A percentile compares a stretch with the other conserved stretches of the same genome.
Evolutionary conservation across 2,113 vertebrate species (phyloP).

Genomic region (Peromyscus leucopus): DNA sequence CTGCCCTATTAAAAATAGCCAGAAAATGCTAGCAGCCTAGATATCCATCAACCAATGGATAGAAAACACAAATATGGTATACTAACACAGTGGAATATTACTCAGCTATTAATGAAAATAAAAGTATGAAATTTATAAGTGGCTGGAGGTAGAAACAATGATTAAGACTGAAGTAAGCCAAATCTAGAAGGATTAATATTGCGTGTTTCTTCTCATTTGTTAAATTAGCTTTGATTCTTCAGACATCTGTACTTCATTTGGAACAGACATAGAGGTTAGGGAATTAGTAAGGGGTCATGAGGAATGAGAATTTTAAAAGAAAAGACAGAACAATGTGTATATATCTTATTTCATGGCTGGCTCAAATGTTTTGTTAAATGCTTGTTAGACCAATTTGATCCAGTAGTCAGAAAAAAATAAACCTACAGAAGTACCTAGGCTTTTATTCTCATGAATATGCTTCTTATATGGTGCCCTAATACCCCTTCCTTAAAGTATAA

Average conservation of each 20-base stretch:
- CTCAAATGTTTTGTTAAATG: neutral
- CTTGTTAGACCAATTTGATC: neutral
- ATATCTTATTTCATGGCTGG: neutral
- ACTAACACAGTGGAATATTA: neutral
- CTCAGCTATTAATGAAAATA: neutral
- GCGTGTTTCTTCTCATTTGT: neutral
- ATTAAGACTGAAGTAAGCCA: no score
- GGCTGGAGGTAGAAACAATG: neutral
- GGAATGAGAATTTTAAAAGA: no score
- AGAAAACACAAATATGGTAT: neutral
- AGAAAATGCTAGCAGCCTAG: neutral
- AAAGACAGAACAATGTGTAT: neutral
- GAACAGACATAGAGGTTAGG: neutral
- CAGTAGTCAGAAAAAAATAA: constrained; percentile 1
- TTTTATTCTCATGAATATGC: neutral
- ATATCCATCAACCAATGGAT: no score
- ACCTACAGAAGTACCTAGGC: neutral
- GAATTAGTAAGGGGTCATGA: neutral
- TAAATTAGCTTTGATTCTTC: neutral
- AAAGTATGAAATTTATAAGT: neutral
- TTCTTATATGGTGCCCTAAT: neutral
- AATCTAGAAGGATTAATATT: neutral
- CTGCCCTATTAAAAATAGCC: neutral
- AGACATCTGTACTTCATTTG: no score
- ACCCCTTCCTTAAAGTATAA: neutral